A percentile compares a stretch with the other conserved stretches of the same genome.
Conservation (phyloP, 2,113 vertebrate genomes). For the Rhinoptilus africanus region DNA sequence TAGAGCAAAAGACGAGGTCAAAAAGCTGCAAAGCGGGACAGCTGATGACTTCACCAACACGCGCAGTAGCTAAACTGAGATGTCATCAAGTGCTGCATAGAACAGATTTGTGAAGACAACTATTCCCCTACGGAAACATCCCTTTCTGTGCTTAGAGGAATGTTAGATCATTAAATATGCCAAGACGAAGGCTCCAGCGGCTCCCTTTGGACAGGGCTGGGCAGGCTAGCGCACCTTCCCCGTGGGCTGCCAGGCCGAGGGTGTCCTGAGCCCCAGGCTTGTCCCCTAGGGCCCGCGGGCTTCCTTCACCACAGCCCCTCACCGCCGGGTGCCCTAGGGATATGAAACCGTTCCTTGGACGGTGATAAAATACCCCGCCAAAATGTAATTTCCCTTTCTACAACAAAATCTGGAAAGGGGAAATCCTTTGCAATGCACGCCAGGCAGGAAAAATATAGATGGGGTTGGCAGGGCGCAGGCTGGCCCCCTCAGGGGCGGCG, state of each 20-base stretch:
- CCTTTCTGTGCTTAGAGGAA: background rate
- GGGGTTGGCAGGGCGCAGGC: background rate
- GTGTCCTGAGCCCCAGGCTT: rapidly evolving
- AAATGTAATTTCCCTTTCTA: background rate
- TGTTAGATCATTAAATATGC: rapidly evolving
- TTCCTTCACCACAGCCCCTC: background rate
- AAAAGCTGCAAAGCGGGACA: background rate
- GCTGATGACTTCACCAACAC: background rate
- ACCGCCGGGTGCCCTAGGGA: rapidly evolving
- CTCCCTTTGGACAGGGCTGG: rapidly evolving
- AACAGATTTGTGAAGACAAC: background rate
- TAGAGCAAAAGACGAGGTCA: background rate
- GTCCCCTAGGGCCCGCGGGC: rapidly evolving
- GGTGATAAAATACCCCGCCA: background rate
- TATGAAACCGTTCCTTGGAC: rapidly evolving
- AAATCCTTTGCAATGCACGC: background rate
- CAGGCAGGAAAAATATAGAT: background rate
- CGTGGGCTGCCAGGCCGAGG: rapidly evolving
- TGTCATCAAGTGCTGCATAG: background rate
- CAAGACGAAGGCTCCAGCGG: rapidly evolving
- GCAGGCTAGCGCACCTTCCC: rapidly evolving
- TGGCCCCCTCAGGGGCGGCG: too few species aligned
- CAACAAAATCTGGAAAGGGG: background rate
- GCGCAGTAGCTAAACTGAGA: background rate
- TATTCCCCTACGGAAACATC: background rate